phyloP scores from a whole-genome alignment of 1,140 invertebrate genomes.

The Phortica variegata region DNA sequence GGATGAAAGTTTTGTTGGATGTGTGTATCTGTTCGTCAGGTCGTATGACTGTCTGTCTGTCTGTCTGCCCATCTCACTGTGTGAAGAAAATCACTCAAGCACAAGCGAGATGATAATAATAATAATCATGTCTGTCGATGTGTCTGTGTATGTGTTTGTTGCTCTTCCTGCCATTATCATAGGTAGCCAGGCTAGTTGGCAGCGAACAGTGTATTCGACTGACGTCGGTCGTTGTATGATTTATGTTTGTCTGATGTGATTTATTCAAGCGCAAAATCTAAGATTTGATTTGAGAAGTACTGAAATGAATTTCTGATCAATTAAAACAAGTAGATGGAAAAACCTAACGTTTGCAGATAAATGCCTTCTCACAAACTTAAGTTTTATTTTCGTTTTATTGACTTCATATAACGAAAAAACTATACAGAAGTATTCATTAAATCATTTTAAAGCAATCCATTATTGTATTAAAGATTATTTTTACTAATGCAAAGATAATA shows the following conservation, averaged over 20 bases:
- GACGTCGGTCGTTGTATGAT: too few species aligned
- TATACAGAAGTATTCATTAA: too few species aligned
- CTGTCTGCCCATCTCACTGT: not conserved
- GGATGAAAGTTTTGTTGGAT: conserved; percentile 6
- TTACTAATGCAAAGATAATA: not conserved
- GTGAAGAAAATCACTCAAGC: conserved; percentile 50
- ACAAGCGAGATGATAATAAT: conserved; percentile 55
- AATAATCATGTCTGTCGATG: not conserved
- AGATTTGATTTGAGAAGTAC: conserved; percentile 42
- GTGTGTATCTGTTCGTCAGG: conserved; percentile 3
- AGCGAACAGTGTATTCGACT: too few species aligned
- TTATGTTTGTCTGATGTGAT: conserved; percentile 53
- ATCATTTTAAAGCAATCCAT: not conserved
- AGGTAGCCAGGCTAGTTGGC: too few species aligned
- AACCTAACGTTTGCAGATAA: conserved; percentile 12
- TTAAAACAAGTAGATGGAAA: not conserved
- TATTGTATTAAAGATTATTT: not conserved
- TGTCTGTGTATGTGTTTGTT: conserved; percentile 17
- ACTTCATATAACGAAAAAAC: not conserved
- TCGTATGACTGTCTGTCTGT: not conserved
- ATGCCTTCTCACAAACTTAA: conserved; percentile 6
- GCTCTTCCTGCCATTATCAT: too few species aligned
- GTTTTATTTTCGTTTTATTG: not conserved
- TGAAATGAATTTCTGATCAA: conserved; percentile 26
- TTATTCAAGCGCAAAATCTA: conserved; percentile 50